Percentiles rank a stretch among this genome's conserved stretches.
These are phyloP conservation scores for Lophius americanus DNA, from an alignment of 2,797 vertebrate species.

Conservation along the genomic window DNA sequence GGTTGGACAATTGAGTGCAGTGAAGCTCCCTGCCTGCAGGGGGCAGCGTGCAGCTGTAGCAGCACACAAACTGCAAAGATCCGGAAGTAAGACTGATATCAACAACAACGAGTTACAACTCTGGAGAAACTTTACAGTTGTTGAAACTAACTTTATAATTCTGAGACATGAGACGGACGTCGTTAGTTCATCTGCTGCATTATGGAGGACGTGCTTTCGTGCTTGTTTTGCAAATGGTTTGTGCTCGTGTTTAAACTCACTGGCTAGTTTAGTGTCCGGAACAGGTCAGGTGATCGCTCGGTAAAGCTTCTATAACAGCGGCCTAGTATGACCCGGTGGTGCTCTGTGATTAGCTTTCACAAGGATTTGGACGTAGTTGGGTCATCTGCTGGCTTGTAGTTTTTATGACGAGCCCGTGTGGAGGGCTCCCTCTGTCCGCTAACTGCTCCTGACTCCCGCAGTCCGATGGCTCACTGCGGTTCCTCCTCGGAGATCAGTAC, in stretches of 20 bases:
- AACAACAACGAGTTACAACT: conserved; percentile 47
- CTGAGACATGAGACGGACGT: no score
- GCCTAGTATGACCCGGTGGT: conserved; percentile 27
- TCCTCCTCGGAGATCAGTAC: conserved; percentile 58
- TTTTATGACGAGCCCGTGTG: conserved; percentile 10
- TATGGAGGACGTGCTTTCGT: conserved; percentile 16
- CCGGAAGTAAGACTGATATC: conserved; percentile 43
- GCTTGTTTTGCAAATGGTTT: conserved; percentile 3
- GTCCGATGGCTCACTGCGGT: conserved; percentile 76
- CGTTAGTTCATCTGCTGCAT: background rate
- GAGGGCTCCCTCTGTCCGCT: conserved; percentile 58
- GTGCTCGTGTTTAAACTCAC: conserved; percentile 13
- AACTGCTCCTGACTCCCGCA: conserved; percentile 30
- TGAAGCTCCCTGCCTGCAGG: no score
- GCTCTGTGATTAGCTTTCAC: background rate
- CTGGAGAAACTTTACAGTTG: no score
- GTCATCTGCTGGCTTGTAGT: background rate
- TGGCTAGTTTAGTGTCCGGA: background rate
- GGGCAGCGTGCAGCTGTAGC: no score
- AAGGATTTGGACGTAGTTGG: conserved; percentile 5
- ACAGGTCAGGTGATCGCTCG: conserved; percentile 21
- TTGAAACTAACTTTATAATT: no score
- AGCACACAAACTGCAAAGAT: background rate
- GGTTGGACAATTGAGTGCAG: no score
- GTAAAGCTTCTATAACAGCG: background rate